phyloP scores from a whole-genome alignment of 2,113 vertebrate species.

The Anas platyrhynchos region DNA sequence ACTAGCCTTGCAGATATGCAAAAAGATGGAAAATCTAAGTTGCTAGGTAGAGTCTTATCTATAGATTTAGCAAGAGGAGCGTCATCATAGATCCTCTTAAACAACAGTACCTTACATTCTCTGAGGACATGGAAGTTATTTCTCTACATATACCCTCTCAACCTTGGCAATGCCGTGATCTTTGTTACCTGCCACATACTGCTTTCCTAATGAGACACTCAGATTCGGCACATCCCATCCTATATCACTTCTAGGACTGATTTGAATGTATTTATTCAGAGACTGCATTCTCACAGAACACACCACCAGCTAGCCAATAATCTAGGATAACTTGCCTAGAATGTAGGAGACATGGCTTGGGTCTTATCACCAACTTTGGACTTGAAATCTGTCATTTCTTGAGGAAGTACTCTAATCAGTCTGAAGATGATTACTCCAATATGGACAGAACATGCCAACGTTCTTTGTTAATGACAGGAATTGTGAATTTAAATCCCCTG shows the following conservation, averaged over 20 bases:
- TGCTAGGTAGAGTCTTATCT: background rate
- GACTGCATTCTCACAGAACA: background rate
- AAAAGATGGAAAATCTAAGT: background rate
- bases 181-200: background rate
- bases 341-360: background rate
- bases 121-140: background rate
- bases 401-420: background rate
- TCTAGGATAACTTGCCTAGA: background rate
- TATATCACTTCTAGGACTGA: background rate
- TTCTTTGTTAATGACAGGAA: background rate
- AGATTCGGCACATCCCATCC: background rate
- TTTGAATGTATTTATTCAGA: background rate
- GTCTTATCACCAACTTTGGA: accelerated
- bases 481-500: background rate
- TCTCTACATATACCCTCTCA: background rate
- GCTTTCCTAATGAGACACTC: background rate
- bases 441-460: background rate
- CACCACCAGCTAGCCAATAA: background rate
- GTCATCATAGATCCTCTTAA: background rate
- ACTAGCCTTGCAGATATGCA: background rate
- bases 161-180: background rate
- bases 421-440: accelerated
- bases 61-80: background rate
- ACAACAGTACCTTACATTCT: background rate
- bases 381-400: background rate